Percentiles rank a stretch among this genome's conserved stretches.
These are phyloP conservation scores for Epinephelus cyanopodus DNA, from an alignment of 2,113 vertebrate species.

Conservation along the genomic window DNA sequence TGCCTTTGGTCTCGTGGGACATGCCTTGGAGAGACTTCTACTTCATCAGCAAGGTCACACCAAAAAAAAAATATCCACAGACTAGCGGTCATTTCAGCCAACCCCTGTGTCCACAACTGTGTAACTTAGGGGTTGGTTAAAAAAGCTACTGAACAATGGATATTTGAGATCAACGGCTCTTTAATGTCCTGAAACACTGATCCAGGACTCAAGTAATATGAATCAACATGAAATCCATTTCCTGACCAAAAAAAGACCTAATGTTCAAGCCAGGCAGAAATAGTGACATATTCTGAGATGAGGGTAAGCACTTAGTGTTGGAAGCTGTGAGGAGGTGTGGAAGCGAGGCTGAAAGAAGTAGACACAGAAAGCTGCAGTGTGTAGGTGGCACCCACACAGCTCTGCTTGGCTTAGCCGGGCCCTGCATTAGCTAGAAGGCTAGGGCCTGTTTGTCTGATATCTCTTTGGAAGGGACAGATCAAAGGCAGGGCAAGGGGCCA, in stretches of 20 bases:
- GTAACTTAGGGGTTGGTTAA: neutral
- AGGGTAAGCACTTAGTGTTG: constrained; percentile 49
- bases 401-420: constrained; percentile 57
- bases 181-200: neutral
- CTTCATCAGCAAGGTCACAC: constrained; percentile 35
- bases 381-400: constrained; percentile 77
- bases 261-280: neutral
- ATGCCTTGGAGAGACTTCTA: neutral
- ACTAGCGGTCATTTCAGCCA: neutral
- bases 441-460: constrained; percentile 70
- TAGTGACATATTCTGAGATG: constrained; percentile 43
- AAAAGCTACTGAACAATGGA: neutral
- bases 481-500: constrained; percentile 79
- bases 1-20: constrained; percentile 30
- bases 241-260: neutral
- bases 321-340: constrained; percentile 67
- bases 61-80: constrained; percentile 7
- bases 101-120: neutral
- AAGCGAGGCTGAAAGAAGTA: constrained; percentile 61
- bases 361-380: constrained; percentile 63
- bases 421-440: constrained; percentile 66
- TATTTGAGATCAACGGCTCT: neutral
- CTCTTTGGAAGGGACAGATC: constrained; percentile 81
- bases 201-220: neutral
- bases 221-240: neutral